Conservation (phyloP, 2,888 invertebrate species). For the Melanophora roralis region DNA sequence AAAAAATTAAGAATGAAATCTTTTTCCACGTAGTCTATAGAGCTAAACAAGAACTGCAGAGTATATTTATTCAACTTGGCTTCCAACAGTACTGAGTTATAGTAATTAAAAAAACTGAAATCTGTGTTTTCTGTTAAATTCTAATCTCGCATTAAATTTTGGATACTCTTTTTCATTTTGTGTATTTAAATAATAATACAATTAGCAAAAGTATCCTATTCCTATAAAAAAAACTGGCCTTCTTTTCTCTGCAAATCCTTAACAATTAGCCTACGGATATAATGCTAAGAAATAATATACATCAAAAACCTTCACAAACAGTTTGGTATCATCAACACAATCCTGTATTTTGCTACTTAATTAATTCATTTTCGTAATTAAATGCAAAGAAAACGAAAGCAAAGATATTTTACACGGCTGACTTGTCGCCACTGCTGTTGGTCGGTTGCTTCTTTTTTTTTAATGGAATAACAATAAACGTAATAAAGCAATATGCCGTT, state of each 20-base stretch:
- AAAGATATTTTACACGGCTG: constrained; percentile 26
- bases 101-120: no score
- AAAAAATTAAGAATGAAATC: no score
- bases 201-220: no score
- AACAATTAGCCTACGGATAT: constrained; percentile 3
- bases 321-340: constrained; percentile 32
- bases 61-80: no score
- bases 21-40: no score
- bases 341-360: constrained; percentile 38
- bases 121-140: no score
- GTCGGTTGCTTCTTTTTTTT: neutral
- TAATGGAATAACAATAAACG: neutral
- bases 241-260: neutral
- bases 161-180: no score
- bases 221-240: no score
- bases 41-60: no score
- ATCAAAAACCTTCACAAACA: neutral
- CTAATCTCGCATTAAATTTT: no score
- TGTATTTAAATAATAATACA: no score
- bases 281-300: neutral
- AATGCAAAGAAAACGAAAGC: constrained; percentile 47
- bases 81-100: no score
- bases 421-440: constrained; percentile 24
- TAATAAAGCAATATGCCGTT: constrained; percentile 5
- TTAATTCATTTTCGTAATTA: constrained; percentile 59